Base-by-base conservation (phyloP, 2,113 vertebrate species). In the Corydoras maculifer region DNA sequence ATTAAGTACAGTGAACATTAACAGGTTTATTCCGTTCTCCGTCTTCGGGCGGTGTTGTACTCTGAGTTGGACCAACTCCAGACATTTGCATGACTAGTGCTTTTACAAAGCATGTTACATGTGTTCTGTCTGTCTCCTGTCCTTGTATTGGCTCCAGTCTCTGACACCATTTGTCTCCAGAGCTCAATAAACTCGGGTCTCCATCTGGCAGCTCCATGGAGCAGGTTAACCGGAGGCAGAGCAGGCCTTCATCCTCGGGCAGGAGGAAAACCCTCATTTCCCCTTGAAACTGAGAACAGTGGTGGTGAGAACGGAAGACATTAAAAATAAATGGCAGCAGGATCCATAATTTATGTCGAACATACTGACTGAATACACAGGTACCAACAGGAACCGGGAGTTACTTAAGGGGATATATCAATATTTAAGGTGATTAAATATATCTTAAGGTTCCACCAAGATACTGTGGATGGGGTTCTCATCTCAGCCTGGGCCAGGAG, bases 151-250 rank as follows among this genome's bases (percentile, higher is more conserved):
- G 50, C 72, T 69, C 58, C 65, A 48, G 13, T 25, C 50, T 62
- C 11, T 61, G 60, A 43, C 54, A 61, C 60, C 73, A 75, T 78
- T 74, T 75, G 73, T 75, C 65, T 68, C 68, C 9, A 8, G 50
- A 62, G 58, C 50, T 31, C 55, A 72, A 75, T 75, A 75, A 75
- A 72, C 69, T 12, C 60, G 31, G 58, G 18, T 50, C 61, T 60
- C 65, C 57, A 55, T 66, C 68, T 73, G 71, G 71, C 55, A 65
- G 43, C 13, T 9, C 9, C 9, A 55, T 13, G 48, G 48, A 69
- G 62, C 51, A 58, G 35, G 15, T 60, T 15, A 60, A 65, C 62
- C 68, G 31, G 25, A 66, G 57, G 57, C 61, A 57, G 61, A 14
- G 15, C n/a, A 63, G 51, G 49, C 30, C 59, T 31, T 3, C 14